Base-by-base conservation (phyloP, 2,113 vertebrate species). In the Gallinago paraguaiae region DNA sequence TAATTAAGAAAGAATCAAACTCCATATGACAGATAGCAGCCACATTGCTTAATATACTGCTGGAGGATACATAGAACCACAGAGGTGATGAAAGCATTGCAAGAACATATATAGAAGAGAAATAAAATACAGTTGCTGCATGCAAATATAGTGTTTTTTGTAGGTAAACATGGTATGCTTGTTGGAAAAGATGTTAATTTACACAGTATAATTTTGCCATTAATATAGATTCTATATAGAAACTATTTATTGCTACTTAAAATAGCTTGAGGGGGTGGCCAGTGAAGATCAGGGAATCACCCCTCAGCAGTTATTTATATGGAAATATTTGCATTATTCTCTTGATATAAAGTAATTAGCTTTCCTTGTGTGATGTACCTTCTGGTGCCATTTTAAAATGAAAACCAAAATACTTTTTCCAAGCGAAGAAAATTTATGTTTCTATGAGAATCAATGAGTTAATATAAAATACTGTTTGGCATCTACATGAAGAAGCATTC, bases 1-100 rank as follows among this genome's bases (percentile, higher is more conserved):
- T 93, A 74, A 94, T 86, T 88, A 86, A 68, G 68, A 90, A 93
- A 59, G 39, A 91, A 91, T 76, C 64, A 95, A 95, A 45, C 43
- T 61, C 35, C 17, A 35, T 41, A 51, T 41, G 35, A 68, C 7
- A 30, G 74, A 59, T 39, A 69, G 20, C 33, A 72, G 46, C 43
- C 50, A 41, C 14, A 5, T 51, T 70, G 75, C 25, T 80, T 74
- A 68, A 83, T 27, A 46, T 9, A 77, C 45, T 33, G 68, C 54
- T 86, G 63, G 54, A 88, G 46, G 53, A 79, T 14, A 88, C 30
- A 41, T 2, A 70, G 72, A 86, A 60, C 17, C 41, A 17, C 8
- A 50, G 51, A 22, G 19, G 8, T 86, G 74, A 68, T 30, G 45
- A 84, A 87, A 84, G 31, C 23, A 27, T 18, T 69, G 45, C 75